phyloP scores from a whole-genome alignment of 2,797 vertebrate species.

The Hoplostethus mediterraneus region DNA sequence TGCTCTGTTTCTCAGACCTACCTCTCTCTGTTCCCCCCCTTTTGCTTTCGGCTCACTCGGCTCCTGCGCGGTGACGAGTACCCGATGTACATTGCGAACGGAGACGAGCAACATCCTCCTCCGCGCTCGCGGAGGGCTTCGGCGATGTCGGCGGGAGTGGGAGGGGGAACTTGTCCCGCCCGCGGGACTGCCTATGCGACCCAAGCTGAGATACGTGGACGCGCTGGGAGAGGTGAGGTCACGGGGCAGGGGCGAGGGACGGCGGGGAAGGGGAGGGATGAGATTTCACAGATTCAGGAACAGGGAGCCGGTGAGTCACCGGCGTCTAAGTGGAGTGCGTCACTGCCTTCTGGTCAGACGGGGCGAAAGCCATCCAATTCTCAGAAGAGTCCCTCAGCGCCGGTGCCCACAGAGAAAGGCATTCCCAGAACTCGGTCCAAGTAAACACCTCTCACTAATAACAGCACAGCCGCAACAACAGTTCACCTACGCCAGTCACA shows the following conservation, averaged over 20 bases:
- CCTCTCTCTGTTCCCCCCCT: not conserved
- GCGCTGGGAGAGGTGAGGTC: slow-evolving; percentile 41
- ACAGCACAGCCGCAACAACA: slow-evolving; percentile 46
- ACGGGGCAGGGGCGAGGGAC: slow-evolving; percentile 19
- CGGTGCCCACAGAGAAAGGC: slow-evolving; percentile 39
- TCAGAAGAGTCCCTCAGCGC: slow-evolving; percentile 49
- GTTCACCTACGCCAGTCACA: slow-evolving; percentile 54
- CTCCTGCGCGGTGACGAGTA: not conserved
- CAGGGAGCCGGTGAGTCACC: slow-evolving; percentile 68
- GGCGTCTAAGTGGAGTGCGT: slow-evolving; percentile 63
- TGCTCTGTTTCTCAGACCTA: not conserved
- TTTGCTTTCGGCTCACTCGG: not conserved
- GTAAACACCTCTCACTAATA: slow-evolving; percentile 52
- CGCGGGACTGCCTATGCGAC: slow-evolving; percentile 22
- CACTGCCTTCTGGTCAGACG: slow-evolving; percentile 75
- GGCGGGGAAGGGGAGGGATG: slow-evolving; percentile 39
- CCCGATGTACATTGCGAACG: not conserved
- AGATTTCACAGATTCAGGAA: slow-evolving; percentile 73
- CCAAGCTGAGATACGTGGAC: slow-evolving; percentile 38
- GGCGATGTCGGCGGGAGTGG: slow-evolving; percentile 33
- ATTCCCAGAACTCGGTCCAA: slow-evolving; percentile 61
- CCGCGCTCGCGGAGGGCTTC: not conserved
- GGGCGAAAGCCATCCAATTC: slow-evolving; percentile 53
- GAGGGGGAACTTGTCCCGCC: slow-evolving; percentile 33
- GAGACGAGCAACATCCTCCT: slow-evolving; percentile 16